Conservation (phyloP, 2,113 vertebrate genomes). For the Xenopus tropicalis region DNA sequence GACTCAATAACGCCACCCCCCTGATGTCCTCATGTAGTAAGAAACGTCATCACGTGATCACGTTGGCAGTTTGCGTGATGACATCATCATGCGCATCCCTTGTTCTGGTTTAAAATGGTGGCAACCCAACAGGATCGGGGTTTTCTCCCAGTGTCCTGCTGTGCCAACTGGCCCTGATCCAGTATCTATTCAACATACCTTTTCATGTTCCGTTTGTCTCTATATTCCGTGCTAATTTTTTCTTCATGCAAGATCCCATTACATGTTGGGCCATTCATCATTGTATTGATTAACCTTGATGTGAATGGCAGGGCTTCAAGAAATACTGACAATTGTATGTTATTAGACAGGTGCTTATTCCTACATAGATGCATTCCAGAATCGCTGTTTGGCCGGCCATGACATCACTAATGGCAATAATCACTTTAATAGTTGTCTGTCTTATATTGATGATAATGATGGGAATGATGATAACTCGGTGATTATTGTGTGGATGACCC, state of each 20-base stretch:
- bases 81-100: no score
- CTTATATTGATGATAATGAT: constrained; percentile 15
- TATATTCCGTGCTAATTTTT: no score
- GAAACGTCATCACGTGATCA: no score
- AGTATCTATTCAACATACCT: no score
- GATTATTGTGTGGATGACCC: constrained; percentile 38
- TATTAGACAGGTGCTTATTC: constrained; percentile 10
- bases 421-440: constrained; percentile 10
- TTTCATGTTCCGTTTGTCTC: no score
- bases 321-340: neutral
- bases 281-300: neutral
- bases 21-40: no score
- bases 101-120: no score
- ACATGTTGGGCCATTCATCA: neutral
- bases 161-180: no score
- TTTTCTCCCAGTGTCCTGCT: no score
- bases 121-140: no score
- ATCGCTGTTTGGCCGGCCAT: constrained; percentile 6
- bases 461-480: constrained; percentile 22
- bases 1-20: no score
- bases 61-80: no score
- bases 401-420: constrained; percentile 35
- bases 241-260: neutral
- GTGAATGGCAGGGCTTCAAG: neutral
- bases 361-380: constrained; percentile 18